Base-by-base conservation (phyloP, 2,113 vertebrate species). In the Tyto alba region DNA sequence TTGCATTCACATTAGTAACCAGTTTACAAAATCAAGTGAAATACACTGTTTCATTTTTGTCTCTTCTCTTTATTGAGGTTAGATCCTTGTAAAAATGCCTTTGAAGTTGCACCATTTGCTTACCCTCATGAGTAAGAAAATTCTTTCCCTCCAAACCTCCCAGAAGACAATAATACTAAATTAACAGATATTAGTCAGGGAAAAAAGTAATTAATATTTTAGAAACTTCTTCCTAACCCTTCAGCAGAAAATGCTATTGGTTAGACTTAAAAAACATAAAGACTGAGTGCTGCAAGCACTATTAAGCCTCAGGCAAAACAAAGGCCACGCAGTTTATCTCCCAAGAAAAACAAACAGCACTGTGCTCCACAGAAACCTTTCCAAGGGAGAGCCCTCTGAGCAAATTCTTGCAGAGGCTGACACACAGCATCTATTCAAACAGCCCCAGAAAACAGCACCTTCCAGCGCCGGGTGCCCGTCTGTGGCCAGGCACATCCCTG, bases 331-430 rank as follows among this genome's bases (percentile, higher is more conserved):
- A 93, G 63, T 48, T 57, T 76, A 2, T 53, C 86, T 95, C 88
- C 76, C 79, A 97, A 87, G 88, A 64, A 95, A 96, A 96, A 93
- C 76, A 95, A 97, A 93, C 77, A 90, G 47, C 66, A 34, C n/a
- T 0, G 0, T 2, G 2, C 53, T 83, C 79, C 5, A 5, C 73
- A 59, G 80, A 88, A 97, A 80, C 64, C 47, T 17, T 81, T 93
- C 69, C 78, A 63, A 69, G 62, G 34, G 30, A 89, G 62, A 92
- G 32, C 53, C 66, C 80, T 69, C 40, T 50, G 26, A 95, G 76
- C 60, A 86, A 75, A 87, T 25, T 75, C 60, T 60, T 77, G 53
- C 62, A 2, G 5, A 76, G 56, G 38, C 67, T 69, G 77, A 79
- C 77, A 95, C 75, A 79, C 57, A 89, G 62, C 71, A 69, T 48